Percentiles rank a stretch among this genome's conserved stretches.
Evolutionary conservation across 2,797 vertebrate genomes (phyloP).

Genomic region (Menidia menidia): DNA sequence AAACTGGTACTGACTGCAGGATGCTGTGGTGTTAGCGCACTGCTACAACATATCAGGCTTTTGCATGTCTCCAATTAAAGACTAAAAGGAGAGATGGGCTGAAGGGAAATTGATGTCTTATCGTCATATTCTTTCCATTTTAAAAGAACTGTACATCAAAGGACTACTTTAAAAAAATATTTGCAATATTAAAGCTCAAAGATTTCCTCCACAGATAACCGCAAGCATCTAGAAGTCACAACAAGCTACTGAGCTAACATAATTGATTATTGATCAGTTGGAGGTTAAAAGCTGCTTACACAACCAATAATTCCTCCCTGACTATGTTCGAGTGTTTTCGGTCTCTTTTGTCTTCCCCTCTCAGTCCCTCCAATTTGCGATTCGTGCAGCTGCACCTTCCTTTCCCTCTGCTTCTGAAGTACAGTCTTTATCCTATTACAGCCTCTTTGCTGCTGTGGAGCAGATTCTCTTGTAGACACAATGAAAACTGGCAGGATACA

Average conservation of each 20-base stretch:
- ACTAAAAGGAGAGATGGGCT: background rate
- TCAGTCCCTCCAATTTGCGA: background rate
- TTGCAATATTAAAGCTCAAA: too few relatives aligned
- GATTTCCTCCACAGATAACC: background rate
- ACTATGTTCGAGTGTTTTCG: slow-evolving; percentile 16
- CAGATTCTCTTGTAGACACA: slow-evolving; percentile 67
- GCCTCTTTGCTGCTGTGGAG: slow-evolving; percentile 63
- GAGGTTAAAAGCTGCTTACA: slow-evolving; percentile 27
- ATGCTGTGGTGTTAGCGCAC: slow-evolving; percentile 5
- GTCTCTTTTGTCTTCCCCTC: slow-evolving; percentile 2
- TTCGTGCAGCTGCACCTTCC: background rate
- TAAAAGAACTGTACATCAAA: too few relatives aligned
- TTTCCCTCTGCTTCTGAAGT: slow-evolving; percentile 46
- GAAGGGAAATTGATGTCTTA: too few relatives aligned
- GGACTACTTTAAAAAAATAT: too few relatives aligned
- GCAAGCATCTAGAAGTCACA: slow-evolving; percentile 15
- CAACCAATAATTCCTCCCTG: slow-evolving; percentile 34
- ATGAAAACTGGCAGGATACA: slow-evolving; percentile 78
- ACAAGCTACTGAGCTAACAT: slow-evolving; percentile 10
- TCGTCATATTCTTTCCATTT: too few relatives aligned
- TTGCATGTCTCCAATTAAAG: background rate
- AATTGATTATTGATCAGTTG: too few relatives aligned
- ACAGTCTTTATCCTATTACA: slow-evolving; percentile 77
- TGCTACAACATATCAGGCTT: background rate
- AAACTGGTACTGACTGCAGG: slow-evolving; percentile 15